phyloP scores from a whole-genome alignment of 2,113 vertebrate species.

The Peromyscus californicus region DNA sequence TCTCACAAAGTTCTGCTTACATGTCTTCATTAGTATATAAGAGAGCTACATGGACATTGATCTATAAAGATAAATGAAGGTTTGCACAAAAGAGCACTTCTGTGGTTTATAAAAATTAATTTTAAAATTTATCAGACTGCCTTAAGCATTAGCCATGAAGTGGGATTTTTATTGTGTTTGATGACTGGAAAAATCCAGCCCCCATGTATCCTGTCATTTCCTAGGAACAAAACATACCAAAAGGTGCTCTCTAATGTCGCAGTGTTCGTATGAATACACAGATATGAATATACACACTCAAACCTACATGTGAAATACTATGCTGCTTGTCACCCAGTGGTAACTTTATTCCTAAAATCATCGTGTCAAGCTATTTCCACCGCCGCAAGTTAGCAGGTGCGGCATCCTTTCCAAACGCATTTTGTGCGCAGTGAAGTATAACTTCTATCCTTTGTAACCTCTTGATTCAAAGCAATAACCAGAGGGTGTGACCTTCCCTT shows the following conservation, averaged over 20 bases:
- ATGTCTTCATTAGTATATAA: slow-evolving; percentile 10
- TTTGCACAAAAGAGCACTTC: neutral
- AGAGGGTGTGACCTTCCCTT: neutral
- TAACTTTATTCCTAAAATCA: neutral
- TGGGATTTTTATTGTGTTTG: neutral
- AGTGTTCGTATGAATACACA: neutral
- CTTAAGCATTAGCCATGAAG: neutral
- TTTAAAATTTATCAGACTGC: slow-evolving; percentile 42
- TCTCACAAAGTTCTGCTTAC: slow-evolving; percentile 9
- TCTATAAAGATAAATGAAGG: slow-evolving; percentile 43
- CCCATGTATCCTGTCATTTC: neutral
- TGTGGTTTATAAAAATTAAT: slow-evolving; percentile 46
- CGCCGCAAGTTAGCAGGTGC: neutral
- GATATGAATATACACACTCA: neutral
- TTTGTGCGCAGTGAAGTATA: neutral
- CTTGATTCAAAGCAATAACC: neutral
- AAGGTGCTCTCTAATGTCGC: neutral
- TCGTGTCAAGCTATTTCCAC: neutral
- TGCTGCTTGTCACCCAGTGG: neutral
- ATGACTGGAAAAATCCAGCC: neutral
- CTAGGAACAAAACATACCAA: neutral
- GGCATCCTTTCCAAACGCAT: neutral
- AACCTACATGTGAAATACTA: neutral
- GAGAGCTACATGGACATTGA: slow-evolving; percentile 8
- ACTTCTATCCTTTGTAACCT: neutral